Percentiles rank a stretch among this genome's conserved stretches.
These are phyloP conservation scores for Pentalonia nigronervosa DNA, from an alignment of 1,140 invertebrate genomes.

Conservation along the genomic window DNA sequence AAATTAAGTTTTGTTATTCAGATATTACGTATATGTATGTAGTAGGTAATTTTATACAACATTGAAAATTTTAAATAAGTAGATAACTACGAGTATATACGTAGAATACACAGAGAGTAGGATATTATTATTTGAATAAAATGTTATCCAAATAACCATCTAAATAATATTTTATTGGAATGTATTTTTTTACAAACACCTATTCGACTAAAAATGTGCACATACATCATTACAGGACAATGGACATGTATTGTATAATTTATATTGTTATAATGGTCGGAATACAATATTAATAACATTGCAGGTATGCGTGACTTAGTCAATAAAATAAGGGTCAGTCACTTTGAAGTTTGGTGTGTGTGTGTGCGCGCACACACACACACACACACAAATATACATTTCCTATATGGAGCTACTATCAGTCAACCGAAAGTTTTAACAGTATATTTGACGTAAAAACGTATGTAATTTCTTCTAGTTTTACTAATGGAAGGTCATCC, in stretches of 20 bases:
- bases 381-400: too few relatives aligned
- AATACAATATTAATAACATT: not conserved
- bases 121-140: not conserved
- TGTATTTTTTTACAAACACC: not conserved
- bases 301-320: slow-evolving; percentile 26
- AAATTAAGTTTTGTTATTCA: too few relatives aligned
- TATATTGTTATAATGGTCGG: not conserved
- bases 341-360: not conserved
- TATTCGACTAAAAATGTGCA: not conserved
- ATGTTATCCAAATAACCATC: too few relatives aligned
- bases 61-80: too few relatives aligned
- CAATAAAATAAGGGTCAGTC: slow-evolving; percentile 5
- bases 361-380: too few relatives aligned
- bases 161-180: too few relatives aligned
- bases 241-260: not conserved
- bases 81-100: not conserved
- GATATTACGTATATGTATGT: too few relatives aligned
- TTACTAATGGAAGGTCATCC: not conserved
- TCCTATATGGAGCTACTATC: not conserved
- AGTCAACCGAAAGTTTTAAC: not conserved
- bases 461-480: not conserved
- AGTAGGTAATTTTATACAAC: too few relatives aligned
- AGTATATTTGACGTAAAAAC: not conserved
- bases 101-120: not conserved
- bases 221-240: not conserved